These are phyloP conservation scores for Eulemur rufifrons DNA, from an alignment of 2,113 vertebrate species.

Conservation along the genomic window DNA sequence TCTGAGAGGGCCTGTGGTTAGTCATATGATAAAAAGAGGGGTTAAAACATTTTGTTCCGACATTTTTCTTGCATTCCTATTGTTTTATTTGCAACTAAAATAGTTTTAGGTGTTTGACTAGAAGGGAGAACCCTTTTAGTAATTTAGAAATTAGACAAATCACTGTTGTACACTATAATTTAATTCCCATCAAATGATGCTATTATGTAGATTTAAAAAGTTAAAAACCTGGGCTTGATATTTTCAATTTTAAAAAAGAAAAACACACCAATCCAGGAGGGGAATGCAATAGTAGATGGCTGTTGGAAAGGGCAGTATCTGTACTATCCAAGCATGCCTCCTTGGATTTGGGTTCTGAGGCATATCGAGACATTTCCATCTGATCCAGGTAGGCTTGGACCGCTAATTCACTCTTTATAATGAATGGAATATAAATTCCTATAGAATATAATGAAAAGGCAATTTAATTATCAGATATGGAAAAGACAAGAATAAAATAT, in stretches of 20 bases:
- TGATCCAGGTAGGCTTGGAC: background rate
- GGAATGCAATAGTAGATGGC: background rate
- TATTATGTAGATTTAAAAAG: background rate
- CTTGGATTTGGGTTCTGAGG: background rate
- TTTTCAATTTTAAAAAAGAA: background rate
- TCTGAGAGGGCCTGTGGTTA: background rate
- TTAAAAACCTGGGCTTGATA: background rate
- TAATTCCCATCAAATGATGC: background rate
- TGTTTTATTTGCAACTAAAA: constrained; percentile 6
- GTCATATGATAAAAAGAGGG: background rate
- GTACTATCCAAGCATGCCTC: background rate
- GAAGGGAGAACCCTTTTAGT: background rate
- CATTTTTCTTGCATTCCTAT: background rate
- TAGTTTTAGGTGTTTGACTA: background rate
- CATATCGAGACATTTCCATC: background rate
- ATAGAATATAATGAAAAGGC: constrained; percentile 9
- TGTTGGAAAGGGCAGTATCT: background rate
- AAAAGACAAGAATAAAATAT: constrained; percentile 42
- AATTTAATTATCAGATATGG: constrained; percentile 25
- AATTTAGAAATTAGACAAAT: constrained; percentile 31
- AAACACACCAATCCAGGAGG: background rate
- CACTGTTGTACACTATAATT: background rate
- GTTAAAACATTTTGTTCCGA: background rate
- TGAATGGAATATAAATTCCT: constrained; percentile 8
- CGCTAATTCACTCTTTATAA: background rate